Evolutionary conservation across 2,797 vertebrate species (phyloP).

Genomic region (Fistularia tabacaria): DNA sequence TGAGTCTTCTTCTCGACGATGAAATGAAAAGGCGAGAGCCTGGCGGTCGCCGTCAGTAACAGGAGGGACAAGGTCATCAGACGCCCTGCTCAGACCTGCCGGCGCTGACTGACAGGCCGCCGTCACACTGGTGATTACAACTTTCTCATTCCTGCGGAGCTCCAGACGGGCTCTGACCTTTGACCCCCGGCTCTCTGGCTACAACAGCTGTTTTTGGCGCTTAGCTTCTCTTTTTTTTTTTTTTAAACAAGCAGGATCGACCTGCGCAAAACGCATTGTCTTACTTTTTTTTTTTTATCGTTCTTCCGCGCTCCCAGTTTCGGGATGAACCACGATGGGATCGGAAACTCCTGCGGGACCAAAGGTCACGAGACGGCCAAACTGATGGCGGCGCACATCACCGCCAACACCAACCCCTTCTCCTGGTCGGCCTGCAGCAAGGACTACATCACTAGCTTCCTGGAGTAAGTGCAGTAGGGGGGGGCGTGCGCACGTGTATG

Average conservation of each 20-base stretch:
- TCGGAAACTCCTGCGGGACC: slow-evolving; percentile 96
- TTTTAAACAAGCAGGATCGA: slow-evolving; percentile 7
- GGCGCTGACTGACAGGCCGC: slow-evolving; percentile 69
- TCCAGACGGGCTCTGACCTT: slow-evolving; percentile 75
- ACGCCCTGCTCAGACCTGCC: slow-evolving; percentile 69
- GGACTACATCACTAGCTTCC: slow-evolving; percentile 99
- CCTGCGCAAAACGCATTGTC: slow-evolving; percentile 3
- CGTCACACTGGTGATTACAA: slow-evolving; percentile 76
- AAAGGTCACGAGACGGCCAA: slow-evolving; percentile 98
- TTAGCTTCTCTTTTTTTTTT: slow-evolving; percentile 43
- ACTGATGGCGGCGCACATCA: slow-evolving; percentile 98
- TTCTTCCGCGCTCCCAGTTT: slow-evolving; percentile 81
- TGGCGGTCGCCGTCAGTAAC: neutral
- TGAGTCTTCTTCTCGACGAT: no score
- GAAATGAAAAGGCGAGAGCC: no score
- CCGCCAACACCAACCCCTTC: slow-evolving; percentile 98
- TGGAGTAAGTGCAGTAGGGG: slow-evolving; percentile 90
- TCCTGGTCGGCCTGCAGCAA: slow-evolving; percentile 99
- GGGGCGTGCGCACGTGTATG: slow-evolving; percentile 6
- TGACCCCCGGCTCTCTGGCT: slow-evolving; percentile 61
- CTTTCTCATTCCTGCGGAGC: slow-evolving; percentile 65
- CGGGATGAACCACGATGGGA: slow-evolving; percentile 99
- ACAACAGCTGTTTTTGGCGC: slow-evolving; percentile 75
- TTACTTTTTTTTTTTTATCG: slow-evolving; percentile 7
- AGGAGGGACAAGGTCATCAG: slow-evolving; percentile 1